These are phyloP conservation scores for Typhlichthys subterraneus DNA, from an alignment of 2,797 vertebrate species.

Conservation along the genomic window DNA sequence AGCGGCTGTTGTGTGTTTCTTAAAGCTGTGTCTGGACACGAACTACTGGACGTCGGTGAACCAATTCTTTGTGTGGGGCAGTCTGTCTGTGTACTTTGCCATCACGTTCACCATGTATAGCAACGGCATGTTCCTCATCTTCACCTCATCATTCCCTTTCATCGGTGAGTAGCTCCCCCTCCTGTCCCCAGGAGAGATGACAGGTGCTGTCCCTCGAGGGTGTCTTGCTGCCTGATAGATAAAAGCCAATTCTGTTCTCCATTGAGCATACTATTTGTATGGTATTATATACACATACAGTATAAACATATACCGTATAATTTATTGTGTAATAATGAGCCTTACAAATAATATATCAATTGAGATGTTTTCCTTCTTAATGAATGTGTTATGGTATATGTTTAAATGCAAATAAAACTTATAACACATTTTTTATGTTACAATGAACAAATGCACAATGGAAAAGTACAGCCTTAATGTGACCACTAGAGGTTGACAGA, in stretches of 20 bases:
- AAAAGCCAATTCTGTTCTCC: not conserved
- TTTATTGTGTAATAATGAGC: not conserved
- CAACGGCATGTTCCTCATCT: constrained; percentile 88
- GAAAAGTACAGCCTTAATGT: not conserved
- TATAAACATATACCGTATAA: no score
- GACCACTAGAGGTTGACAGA: not conserved
- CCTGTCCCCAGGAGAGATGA: not conserved
- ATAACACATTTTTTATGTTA: not conserved
- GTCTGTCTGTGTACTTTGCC: constrained; percentile 89
- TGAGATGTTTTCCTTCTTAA: no score
- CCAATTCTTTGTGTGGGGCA: constrained; percentile 94
- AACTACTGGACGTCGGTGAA: constrained; percentile 91
- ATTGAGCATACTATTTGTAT: not conserved
- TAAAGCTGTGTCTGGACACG: constrained; percentile 89
- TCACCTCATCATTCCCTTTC: constrained; percentile 87
- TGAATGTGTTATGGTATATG: no score
- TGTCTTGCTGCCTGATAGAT: not conserved
- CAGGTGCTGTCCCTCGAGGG: not conserved
- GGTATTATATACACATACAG: no score
- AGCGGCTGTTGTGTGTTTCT: constrained; percentile 18
- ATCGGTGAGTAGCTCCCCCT: constrained; percentile 79
- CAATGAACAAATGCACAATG: not conserved
- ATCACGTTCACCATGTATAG: constrained; percentile 91
- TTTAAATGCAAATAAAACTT: no score
- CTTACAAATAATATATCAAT: no score